phyloP scores from a whole-genome alignment of 1,140 invertebrate genomes.

The Artemia franciscana region DNA sequence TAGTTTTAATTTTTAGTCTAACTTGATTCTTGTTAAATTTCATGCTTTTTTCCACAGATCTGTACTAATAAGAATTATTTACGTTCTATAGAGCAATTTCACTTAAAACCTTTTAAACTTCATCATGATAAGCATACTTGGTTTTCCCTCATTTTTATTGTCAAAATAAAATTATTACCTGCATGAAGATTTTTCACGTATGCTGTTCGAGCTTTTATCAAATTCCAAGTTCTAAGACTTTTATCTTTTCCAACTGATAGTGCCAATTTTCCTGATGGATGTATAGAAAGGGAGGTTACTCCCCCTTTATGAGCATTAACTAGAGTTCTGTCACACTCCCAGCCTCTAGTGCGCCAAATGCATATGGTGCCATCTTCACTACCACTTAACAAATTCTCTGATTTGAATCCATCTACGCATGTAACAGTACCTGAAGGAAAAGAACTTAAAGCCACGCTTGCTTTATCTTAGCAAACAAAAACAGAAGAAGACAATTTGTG shows the following conservation, averaged over 20 bases:
- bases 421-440: conserved; percentile 37
- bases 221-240: conserved; percentile 72
- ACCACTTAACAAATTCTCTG: conserved; percentile 50
- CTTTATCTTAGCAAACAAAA: too few relatives aligned
- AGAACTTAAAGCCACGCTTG: too few relatives aligned
- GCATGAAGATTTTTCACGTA: conserved; percentile 56
- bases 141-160: too few relatives aligned
- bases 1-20: too few relatives aligned
- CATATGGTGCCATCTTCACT: conserved; percentile 62
- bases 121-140: too few relatives aligned
- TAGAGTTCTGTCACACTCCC: conserved; percentile 46
- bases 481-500: too few relatives aligned
- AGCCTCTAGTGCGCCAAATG: conserved; percentile 53
- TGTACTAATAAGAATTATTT: too few relatives aligned
- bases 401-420: conserved; percentile 43
- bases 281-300: conserved; percentile 44
- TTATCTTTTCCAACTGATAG: conserved; percentile 61
- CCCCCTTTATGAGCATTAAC: conserved; percentile 23
- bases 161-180: too few relatives aligned
- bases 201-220: conserved; percentile 65
- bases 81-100: too few relatives aligned
- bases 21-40: too few relatives aligned
- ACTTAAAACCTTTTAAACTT: too few relatives aligned
- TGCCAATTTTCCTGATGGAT: conserved; percentile 69
- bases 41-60: too few relatives aligned